Conservation (phyloP, 2,113 vertebrate species). For the Pomatostomus ruficeps region DNA sequence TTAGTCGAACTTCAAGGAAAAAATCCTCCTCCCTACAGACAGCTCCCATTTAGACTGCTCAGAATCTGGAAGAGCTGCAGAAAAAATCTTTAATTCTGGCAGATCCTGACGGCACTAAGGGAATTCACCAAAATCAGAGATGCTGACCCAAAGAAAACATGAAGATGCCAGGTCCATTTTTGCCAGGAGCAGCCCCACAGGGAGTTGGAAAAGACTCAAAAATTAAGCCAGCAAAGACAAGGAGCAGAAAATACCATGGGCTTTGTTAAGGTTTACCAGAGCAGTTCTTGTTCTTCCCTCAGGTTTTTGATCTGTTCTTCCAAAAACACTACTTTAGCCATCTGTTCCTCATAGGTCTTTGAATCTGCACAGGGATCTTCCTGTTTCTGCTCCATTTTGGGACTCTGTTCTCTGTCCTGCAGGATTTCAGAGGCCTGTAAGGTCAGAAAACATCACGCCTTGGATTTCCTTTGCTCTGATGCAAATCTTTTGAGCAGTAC, state of each 20-base stretch:
- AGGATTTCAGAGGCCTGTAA: conserved; percentile 64
- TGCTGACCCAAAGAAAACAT: not conserved
- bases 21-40: not conserved
- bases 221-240: not conserved
- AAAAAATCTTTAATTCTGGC: not conserved
- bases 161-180: not conserved
- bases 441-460: conserved; percentile 26
- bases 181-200: not conserved
- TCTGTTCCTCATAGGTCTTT: conserved; percentile 52
- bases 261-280: conserved; percentile 44
- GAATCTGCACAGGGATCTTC: conserved; percentile 2
- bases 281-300: conserved; percentile 67
- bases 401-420: conserved; percentile 46
- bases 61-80: not conserved
- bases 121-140: not conserved
- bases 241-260: not conserved
- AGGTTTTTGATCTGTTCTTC: conserved; percentile 67
- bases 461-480: not conserved
- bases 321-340: conserved; percentile 55
- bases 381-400: not conserved
- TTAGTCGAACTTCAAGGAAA: not conserved
- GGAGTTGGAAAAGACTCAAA: not conserved
- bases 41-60: not conserved
- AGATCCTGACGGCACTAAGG: not conserved
- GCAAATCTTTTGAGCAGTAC: not conserved